These are phyloP conservation scores for Coregonus clupeaformis DNA, from an alignment of 2,113 vertebrate species.

Conservation along the genomic window DNA sequence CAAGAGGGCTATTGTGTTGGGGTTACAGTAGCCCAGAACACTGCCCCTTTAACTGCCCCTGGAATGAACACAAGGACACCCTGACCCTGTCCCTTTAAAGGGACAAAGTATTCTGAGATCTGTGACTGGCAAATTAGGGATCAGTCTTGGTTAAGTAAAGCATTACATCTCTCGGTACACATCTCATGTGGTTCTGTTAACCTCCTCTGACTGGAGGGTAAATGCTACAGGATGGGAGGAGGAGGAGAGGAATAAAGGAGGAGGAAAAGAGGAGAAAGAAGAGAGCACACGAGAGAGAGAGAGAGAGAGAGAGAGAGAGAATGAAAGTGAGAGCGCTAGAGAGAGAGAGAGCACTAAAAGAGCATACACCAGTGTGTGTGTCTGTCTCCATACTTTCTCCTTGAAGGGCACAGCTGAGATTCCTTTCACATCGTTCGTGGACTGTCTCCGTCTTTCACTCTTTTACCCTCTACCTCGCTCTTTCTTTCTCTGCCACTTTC, in stretches of 20 bases:
- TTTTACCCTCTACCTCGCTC: conserved; percentile 51
- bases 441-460: conserved; percentile 51
- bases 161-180: too few relatives aligned
- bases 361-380: background rate
- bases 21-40: conserved; percentile 19
- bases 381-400: conserved; percentile 25
- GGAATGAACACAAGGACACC: conserved; percentile 47
- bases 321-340: background rate
- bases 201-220: background rate
- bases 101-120: too few relatives aligned
- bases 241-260: too few relatives aligned
- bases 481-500: conserved; percentile 25
- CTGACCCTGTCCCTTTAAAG: conserved; percentile 32
- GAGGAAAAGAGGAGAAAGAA: background rate
- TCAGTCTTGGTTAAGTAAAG: too few relatives aligned
- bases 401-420: conserved; percentile 59
- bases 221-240: background rate
- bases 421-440: conserved; percentile 32
- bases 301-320: background rate
- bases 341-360: background rate
- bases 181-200: too few relatives aligned
- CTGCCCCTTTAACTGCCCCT: conserved; percentile 25
- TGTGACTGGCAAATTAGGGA: too few relatives aligned
- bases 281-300: conserved; percentile 2
- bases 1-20: conserved; percentile 50